phyloP scores from a whole-genome alignment of 2,113 vertebrate genomes.

The Solea senegalensis region DNA sequence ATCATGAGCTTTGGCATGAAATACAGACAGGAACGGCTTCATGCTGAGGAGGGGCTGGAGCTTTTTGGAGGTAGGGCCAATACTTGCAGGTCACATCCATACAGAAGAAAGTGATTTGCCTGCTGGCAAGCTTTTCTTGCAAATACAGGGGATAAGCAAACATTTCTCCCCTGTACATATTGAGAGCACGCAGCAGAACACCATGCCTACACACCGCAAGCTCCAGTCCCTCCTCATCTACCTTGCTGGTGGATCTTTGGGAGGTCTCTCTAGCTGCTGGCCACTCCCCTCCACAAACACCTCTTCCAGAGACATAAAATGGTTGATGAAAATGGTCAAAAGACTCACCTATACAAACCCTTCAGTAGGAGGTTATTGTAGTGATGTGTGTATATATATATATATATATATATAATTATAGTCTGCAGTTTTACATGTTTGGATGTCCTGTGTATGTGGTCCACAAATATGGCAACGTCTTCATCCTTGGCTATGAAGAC shows the following conservation, averaged over 20 bases:
- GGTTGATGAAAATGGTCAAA: too few relatives aligned
- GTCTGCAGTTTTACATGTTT: background rate
- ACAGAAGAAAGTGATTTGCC: background rate
- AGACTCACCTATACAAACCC: too few relatives aligned
- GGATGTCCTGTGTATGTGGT: background rate
- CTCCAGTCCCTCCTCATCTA: conserved; percentile 1
- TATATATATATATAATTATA: too few relatives aligned
- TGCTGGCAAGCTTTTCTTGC: background rate
- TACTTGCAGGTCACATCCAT: background rate
- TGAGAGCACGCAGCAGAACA: background rate
- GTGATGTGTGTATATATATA: too few relatives aligned
- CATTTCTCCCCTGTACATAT: conserved; percentile 14
- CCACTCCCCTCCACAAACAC: background rate
- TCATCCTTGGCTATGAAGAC: background rate
- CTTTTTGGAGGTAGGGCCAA: background rate
- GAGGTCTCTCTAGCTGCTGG: too few relatives aligned
- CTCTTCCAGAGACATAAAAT: background rate
- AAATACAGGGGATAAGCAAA: conserved; percentile 10
- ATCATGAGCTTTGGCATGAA: too few relatives aligned
- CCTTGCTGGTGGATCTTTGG: background rate
- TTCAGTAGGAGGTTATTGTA: too few relatives aligned
- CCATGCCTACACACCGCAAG: background rate
- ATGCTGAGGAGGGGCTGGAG: background rate
- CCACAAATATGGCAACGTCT: background rate
- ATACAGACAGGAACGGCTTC: background rate